Percentiles rank a stretch among this genome's conserved stretches.
Conservation (phyloP, 2,113 vertebrate genomes). For the Urocitellus parryii region DNA sequence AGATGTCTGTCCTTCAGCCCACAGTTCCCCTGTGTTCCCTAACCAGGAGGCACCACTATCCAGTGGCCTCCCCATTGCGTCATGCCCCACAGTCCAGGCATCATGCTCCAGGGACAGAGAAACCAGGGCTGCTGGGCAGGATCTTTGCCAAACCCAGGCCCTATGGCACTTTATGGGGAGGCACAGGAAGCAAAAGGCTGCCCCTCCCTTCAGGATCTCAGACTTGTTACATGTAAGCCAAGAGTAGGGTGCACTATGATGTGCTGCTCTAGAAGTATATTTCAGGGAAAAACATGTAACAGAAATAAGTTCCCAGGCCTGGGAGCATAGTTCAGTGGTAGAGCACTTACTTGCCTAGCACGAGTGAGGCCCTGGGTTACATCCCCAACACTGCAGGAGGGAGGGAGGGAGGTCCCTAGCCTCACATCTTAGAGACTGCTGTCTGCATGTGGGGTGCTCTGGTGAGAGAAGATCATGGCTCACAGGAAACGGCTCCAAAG, state of each 20-base stretch:
- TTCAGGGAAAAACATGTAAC: background rate
- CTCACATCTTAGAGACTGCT: background rate
- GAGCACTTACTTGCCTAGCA: too few species aligned
- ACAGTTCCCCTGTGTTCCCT: background rate
- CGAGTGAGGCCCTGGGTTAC: too few species aligned
- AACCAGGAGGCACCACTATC: background rate
- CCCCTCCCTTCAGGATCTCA: background rate
- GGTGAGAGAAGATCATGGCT: background rate
- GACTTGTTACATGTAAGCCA: background rate
- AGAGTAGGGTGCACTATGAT: background rate
- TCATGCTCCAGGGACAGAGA: background rate
- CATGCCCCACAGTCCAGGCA: background rate
- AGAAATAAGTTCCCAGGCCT: background rate
- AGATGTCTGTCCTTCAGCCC: background rate
- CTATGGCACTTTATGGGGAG: background rate
- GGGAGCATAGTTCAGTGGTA: too few species aligned
- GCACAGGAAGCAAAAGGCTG: background rate
- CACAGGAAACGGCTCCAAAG: background rate
- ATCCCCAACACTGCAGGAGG: too few species aligned
- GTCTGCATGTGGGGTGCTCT: background rate
- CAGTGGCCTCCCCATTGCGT: too few species aligned
- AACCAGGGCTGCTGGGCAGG: background rate
- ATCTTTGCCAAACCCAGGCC: slow-evolving; percentile 6
- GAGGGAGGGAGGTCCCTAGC: background rate
- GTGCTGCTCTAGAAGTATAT: background rate